phyloP scores from a whole-genome alignment of 1,140 invertebrate genomes.

The Drosophila busckii region DNA sequence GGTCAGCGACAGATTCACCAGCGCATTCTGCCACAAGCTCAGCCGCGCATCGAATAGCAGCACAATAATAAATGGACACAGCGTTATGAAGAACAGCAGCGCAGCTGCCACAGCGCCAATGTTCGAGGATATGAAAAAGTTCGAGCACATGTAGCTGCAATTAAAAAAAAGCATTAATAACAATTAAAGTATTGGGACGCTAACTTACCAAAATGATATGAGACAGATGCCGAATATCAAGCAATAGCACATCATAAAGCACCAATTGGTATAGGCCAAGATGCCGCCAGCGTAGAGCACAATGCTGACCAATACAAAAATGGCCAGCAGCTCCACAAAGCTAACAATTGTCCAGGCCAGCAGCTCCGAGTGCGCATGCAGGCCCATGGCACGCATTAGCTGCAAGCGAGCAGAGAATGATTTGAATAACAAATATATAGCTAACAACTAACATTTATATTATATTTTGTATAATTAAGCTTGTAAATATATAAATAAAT shows the following conservation, averaged over 20 bases:
- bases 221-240: constrained; percentile 81
- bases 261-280: constrained; percentile 80
- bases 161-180: constrained; percentile 23
- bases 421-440: no score
- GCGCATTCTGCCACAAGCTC: constrained; percentile 80
- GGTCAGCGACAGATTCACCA: constrained; percentile 80
- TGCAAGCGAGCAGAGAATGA: constrained; percentile 50
- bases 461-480: no score
- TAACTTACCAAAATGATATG: constrained; percentile 82
- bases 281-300: constrained; percentile 81
- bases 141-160: constrained; percentile 84
- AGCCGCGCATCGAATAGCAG: constrained; percentile 83
- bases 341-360: constrained; percentile 83
- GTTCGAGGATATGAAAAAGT: constrained; percentile 83
- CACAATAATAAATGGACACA: constrained; percentile 84
- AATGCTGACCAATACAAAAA: constrained; percentile 79
- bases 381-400: constrained; percentile 85
- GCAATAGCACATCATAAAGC: constrained; percentile 81
- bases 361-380: constrained; percentile 82
- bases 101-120: constrained; percentile 82
- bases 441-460: no score
- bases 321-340: constrained; percentile 80
- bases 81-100: constrained; percentile 82
- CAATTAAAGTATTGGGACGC: not conserved
- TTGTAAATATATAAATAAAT: no score